Conservation (phyloP, 2,888 invertebrate genomes). For the Eledona agricola region DNA sequence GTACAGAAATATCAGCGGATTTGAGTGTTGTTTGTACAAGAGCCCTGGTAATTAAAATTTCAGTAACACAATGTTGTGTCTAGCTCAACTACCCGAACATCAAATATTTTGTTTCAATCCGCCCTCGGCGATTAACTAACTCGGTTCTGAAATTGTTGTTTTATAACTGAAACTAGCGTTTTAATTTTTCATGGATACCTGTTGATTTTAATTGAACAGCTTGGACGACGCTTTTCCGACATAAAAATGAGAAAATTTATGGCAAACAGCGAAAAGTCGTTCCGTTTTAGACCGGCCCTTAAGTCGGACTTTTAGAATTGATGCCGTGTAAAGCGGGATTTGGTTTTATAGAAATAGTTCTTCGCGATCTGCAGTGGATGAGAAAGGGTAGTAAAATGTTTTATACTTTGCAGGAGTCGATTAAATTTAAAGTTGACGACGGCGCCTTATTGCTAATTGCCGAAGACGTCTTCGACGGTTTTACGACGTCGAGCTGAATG, state of each 20-base stretch:
- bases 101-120: too few species aligned
- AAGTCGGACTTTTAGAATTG: conserved; percentile 16
- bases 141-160: too few species aligned
- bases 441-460: too few species aligned
- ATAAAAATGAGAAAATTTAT: too few species aligned
- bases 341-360: conserved; percentile 25
- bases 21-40: conserved; percentile 18
- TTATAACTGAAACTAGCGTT: too few species aligned
- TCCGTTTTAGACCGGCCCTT: too few species aligned
- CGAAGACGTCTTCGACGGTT: too few species aligned
- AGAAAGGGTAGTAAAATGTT: conserved; percentile 26
- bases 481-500: too few species aligned
- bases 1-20: conserved; percentile 8
- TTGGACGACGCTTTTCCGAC: neutral
- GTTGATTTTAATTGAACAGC: conserved; percentile 1
- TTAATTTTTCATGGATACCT: conserved; percentile 2
- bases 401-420: conserved; percentile 17
- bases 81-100: too few species aligned
- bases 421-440: conserved; percentile 24
- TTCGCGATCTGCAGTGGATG: conserved; percentile 5
- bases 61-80: conserved; percentile 23
- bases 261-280: conserved; percentile 7
- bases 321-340: conserved; percentile 18
- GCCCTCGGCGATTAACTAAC: too few species aligned
- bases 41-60: conserved; percentile 22